Percentiles rank a stretch among this genome's conserved stretches.
Evolutionary conservation across 2,113 vertebrate genomes (phyloP).

Genomic region (Fregetta grallaria): DNA sequence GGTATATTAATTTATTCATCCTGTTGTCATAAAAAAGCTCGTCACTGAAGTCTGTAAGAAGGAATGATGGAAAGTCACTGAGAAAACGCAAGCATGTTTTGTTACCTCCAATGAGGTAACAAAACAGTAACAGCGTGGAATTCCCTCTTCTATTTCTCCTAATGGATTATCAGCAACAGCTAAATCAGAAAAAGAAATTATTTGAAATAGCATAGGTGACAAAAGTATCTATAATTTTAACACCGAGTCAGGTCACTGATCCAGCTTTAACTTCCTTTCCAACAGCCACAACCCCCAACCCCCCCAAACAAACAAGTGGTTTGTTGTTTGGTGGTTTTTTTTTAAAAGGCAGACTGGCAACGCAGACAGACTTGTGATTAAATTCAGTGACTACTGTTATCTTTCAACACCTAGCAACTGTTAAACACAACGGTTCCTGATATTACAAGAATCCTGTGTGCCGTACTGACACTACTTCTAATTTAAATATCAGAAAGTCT

Average conservation of each 20-base stretch:
- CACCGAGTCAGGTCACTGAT: accelerated
- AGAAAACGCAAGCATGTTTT: neutral
- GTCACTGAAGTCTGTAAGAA: neutral
- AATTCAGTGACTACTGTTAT: neutral
- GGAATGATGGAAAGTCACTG: neutral
- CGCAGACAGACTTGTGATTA: neutral
- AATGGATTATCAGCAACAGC: neutral
- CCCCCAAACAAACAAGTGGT: too few relatives aligned
- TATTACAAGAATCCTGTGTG: neutral
- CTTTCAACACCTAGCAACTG: neutral
- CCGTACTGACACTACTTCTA: neutral
- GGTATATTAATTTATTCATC: neutral
- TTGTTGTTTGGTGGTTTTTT: neutral
- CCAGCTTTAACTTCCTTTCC: neutral
- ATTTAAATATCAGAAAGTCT: neutral
- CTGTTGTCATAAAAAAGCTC: neutral
- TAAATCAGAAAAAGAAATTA: neutral
- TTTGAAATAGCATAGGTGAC: neutral
- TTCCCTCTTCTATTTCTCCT: neutral
- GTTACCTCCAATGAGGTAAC: neutral
- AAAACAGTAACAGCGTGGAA: neutral
- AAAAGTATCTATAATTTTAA: neutral
- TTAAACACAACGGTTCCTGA: neutral
- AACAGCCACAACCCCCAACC: neutral
- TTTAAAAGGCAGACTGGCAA: neutral